phyloP scores from a whole-genome alignment of 2,888 invertebrate genomes.

The Tolmerus cingulatus region DNA sequence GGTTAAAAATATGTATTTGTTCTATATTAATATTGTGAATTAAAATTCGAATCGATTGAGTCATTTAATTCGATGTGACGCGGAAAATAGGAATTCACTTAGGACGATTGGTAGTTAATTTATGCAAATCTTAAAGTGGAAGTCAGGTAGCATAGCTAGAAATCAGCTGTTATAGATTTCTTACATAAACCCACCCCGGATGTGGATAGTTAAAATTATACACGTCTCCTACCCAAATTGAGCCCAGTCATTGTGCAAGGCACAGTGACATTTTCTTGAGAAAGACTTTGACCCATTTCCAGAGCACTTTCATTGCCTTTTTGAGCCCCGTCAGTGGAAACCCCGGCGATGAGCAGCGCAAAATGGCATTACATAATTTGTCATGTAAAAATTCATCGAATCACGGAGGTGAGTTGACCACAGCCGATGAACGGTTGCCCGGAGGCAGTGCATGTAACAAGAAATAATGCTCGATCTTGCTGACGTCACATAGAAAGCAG shows the following conservation, averaged over 20 bases:
- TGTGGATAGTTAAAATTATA: background rate
- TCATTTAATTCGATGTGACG: too few relatives aligned
- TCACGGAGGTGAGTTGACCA: background rate
- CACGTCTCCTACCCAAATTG: background rate
- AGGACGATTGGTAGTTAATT: background rate
- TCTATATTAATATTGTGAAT: too few relatives aligned
- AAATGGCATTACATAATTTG: background rate
- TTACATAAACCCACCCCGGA: background rate
- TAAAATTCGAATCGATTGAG: too few relatives aligned
- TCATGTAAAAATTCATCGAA: background rate
- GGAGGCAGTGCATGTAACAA: background rate
- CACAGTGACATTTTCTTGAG: background rate
- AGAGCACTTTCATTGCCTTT: background rate
- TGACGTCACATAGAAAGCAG: conserved; percentile 47
- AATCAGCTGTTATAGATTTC: background rate
- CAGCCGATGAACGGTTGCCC: background rate
- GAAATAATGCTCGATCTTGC: background rate
- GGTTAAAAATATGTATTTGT: too few relatives aligned
- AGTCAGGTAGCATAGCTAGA: background rate
- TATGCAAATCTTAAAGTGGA: background rate
- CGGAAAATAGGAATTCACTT: background rate
- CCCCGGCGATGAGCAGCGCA: background rate
- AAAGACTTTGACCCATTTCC: background rate
- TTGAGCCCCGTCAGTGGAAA: background rate
- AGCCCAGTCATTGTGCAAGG: background rate